Conservation (phyloP, 1,140 invertebrate species). For the Drosophila hydei region DNA sequence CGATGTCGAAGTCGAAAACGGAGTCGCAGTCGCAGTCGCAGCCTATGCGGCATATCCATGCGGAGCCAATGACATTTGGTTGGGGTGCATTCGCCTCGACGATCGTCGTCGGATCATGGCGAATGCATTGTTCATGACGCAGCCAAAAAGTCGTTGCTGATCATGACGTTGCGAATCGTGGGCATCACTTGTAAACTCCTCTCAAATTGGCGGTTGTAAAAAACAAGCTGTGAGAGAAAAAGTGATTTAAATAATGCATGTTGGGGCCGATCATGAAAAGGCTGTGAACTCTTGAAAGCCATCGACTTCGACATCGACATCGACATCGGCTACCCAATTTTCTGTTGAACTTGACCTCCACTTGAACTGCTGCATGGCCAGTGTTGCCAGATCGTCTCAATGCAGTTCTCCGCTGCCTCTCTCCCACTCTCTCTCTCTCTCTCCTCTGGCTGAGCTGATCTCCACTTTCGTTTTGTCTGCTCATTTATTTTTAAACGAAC, state of each 20-base stretch:
- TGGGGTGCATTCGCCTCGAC: slow-evolving; percentile 66
- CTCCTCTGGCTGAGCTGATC: not conserved
- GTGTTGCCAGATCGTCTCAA: slow-evolving; percentile 35
- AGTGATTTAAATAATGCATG: slow-evolving; percentile 25
- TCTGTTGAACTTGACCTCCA: slow-evolving; percentile 47
- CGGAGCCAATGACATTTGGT: slow-evolving; percentile 70
- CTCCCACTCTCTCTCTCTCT: not conserved
- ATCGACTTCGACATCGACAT: slow-evolving; percentile 12
- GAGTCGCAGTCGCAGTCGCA: not conserved
- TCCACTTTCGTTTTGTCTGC: slow-evolving; percentile 65
- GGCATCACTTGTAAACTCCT: slow-evolving; percentile 32
- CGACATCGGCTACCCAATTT: slow-evolving; percentile 16
- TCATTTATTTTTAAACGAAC: slow-evolving; percentile 51
- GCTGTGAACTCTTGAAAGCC: slow-evolving; percentile 16
- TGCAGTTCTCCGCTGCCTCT: not conserved
- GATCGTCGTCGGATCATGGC: slow-evolving; percentile 16
- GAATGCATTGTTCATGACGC: slow-evolving; percentile 46
- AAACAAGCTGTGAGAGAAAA: not conserved
- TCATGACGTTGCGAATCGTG: slow-evolving; percentile 52
- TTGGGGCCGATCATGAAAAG: slow-evolving; percentile 5
- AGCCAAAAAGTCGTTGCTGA: slow-evolving; percentile 27
- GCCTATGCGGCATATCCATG: slow-evolving; percentile 22
- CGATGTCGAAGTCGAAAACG: not conserved
- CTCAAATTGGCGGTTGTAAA: slow-evolving; percentile 35
- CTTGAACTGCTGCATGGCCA: slow-evolving; percentile 32